Conservation (phyloP, 2,113 vertebrate species). For the Percopsis transmontana region DNA sequence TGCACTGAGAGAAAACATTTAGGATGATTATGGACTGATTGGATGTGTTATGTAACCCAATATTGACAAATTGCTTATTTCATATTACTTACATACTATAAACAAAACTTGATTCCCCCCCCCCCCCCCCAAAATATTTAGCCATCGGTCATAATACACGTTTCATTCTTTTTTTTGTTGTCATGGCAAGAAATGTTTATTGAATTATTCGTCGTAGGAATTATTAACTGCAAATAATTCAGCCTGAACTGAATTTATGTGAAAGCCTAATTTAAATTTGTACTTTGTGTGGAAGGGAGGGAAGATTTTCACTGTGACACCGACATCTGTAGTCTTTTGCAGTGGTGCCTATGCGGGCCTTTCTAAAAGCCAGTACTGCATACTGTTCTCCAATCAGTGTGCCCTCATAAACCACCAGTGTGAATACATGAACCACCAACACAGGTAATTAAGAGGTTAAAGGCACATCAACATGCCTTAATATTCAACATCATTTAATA, state of each 20-base stretch:
- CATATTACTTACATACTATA: neutral
- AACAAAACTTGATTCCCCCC: neutral
- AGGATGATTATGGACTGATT: constrained; percentile 7
- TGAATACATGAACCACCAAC: too few relatives aligned
- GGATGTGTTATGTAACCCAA: neutral
- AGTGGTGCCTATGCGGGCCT: neutral
- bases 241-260: neutral
- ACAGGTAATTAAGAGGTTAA: too few relatives aligned
- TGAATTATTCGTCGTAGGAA: neutral
- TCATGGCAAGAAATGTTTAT: constrained; percentile 11
- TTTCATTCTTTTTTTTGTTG: constrained; percentile 2
- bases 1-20: constrained; percentile 38
- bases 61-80: neutral
- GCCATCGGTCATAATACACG: neutral
- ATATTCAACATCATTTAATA: too few relatives aligned
- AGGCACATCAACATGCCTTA: too few relatives aligned
- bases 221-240: neutral
- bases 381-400: neutral
- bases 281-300: neutral
- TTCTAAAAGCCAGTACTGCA: constrained; percentile 17
- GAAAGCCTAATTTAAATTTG: neutral
- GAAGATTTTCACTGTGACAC: neutral
- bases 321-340: neutral
- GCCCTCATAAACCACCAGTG: too few relatives aligned
- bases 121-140: too few relatives aligned